Evolutionary conservation across 1,140 invertebrate genomes (phyloP).

Genomic region (Melitaea cinxia): DNA sequence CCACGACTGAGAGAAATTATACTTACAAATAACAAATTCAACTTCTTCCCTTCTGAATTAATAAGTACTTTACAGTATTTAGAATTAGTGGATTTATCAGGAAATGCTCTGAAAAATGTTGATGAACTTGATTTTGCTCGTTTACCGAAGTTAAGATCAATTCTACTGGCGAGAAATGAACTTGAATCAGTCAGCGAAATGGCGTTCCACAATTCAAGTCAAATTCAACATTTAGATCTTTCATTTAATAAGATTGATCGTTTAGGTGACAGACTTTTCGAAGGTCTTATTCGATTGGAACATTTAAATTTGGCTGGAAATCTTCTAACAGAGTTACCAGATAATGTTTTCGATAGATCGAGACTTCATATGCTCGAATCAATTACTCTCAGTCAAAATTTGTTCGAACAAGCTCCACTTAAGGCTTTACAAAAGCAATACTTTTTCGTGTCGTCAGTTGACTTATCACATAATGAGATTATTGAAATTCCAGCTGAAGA

Average conservation of each 20-base stretch:
- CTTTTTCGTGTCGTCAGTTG: slow-evolving; percentile 89
- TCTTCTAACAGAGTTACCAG: slow-evolving; percentile 87
- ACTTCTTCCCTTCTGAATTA: slow-evolving; percentile 91
- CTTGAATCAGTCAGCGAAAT: slow-evolving; percentile 91
- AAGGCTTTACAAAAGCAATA: slow-evolving; percentile 91
- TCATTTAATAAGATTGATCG: slow-evolving; percentile 88
- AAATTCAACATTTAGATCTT: slow-evolving; percentile 91
- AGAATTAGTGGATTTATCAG: slow-evolving; percentile 87
- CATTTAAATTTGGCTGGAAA: slow-evolving; percentile 89
- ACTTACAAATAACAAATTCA: slow-evolving; percentile 88
- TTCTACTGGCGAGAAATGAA: slow-evolving; percentile 88
- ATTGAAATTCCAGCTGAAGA: slow-evolving; percentile 90
- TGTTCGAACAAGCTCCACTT: slow-evolving; percentile 89
- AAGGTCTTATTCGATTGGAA: slow-evolving; percentile 89
- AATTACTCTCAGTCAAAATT: slow-evolving; percentile 90
- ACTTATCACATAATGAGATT: slow-evolving; percentile 90
- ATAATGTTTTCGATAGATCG: slow-evolving; percentile 91
- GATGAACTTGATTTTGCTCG: slow-evolving; percentile 93
- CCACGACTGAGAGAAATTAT: slow-evolving; percentile 86
- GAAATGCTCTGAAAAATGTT: slow-evolving; percentile 89
- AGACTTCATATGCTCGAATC: slow-evolving; percentile 90
- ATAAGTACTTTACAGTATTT: slow-evolving; percentile 88
- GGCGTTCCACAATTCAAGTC: slow-evolving; percentile 94
- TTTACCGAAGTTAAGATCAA: slow-evolving; percentile 85
- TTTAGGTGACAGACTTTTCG: slow-evolving; percentile 90